These are phyloP conservation scores for Beroe forskalii DNA, from an alignment of 37 sponge, comb jelly and placozoan genomes.

Conservation along the genomic window DNA sequence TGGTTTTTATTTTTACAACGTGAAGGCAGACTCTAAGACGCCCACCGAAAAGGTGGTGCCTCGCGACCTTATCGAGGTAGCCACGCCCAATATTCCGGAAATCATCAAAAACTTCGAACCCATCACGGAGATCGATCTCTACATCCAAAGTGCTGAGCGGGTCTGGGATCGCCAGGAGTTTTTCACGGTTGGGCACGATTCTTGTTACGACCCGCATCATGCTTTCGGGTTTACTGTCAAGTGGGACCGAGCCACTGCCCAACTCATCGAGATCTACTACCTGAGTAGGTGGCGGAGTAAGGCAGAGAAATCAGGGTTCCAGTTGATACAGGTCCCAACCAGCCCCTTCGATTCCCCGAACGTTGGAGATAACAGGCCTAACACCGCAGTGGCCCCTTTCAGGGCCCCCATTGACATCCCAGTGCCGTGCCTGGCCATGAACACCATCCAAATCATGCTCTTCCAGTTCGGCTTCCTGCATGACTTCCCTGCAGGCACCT, in stretches of 20 bases:
- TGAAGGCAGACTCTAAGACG: neutral
- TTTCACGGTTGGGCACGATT: constrained; percentile 19
- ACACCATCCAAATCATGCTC: neutral
- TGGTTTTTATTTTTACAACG: constrained; percentile 52
- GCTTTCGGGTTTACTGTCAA: constrained; percentile 39
- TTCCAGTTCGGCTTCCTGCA: constrained; percentile 58
- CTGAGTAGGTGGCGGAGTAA: constrained; percentile 14
- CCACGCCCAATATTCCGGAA: constrained; percentile 26
- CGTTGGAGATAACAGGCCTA: neutral
- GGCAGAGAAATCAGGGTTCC: constrained; percentile 32
- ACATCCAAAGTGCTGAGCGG: neutral
- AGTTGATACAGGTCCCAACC: constrained; percentile 19
- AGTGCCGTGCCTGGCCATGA: neutral
- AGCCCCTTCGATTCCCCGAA: constrained; percentile 51
- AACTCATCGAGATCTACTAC: constrained; percentile 16
- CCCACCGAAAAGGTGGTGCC: neutral
- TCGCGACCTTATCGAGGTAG: neutral
- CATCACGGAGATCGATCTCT: neutral
- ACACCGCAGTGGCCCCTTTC: constrained; percentile 30
- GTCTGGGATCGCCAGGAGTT: constrained; percentile 1
- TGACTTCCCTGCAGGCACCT: constrained; percentile 36
- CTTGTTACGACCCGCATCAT: constrained; percentile 36
- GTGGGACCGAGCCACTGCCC: constrained; percentile 58
- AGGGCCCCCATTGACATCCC: constrained; percentile 50
- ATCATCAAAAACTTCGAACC: constrained; percentile 2